Conservation (phyloP, 2,888 invertebrate species). For the Thecophora atra region DNA sequence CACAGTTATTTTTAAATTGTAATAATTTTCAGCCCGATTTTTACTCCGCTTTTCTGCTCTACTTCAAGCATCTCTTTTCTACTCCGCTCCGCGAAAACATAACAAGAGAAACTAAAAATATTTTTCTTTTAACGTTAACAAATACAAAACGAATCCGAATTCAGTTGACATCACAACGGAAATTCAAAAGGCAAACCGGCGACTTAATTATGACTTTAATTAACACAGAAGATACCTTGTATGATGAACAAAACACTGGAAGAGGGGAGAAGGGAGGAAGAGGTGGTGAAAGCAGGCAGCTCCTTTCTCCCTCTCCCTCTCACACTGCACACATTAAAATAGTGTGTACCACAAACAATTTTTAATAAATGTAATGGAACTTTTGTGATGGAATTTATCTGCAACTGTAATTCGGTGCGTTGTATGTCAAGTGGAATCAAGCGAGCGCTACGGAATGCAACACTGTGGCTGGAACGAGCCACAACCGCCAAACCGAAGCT, state of each 20-base stretch:
- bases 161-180: not conserved
- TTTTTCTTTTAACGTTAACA: not conserved
- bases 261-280: constrained; percentile 1
- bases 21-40: too few relatives aligned
- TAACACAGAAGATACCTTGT: constrained; percentile 13
- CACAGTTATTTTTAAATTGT: too few relatives aligned
- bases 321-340: not conserved
- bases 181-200: constrained; percentile 16
- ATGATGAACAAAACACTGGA: constrained; percentile 8
- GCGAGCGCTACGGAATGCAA: not conserved
- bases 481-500: not conserved
- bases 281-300: not conserved
- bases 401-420: constrained; percentile 10
- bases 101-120: too few relatives aligned
- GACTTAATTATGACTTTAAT: constrained; percentile 17
- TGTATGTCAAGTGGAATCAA: constrained; percentile 22
- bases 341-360: not conserved
- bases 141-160: not conserved
- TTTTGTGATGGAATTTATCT: constrained; percentile 7
- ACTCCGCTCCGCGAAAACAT: too few relatives aligned
- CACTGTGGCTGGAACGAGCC: too few relatives aligned
- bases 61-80: too few relatives aligned
- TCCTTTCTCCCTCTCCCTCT: not conserved
- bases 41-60: too few relatives aligned
- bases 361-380: constrained; percentile 18